Percentiles rank a stretch among this genome's conserved stretches.
Conservation (phyloP, 2,797 vertebrate genomes). For the Sylvilagus floridanus region DNA sequence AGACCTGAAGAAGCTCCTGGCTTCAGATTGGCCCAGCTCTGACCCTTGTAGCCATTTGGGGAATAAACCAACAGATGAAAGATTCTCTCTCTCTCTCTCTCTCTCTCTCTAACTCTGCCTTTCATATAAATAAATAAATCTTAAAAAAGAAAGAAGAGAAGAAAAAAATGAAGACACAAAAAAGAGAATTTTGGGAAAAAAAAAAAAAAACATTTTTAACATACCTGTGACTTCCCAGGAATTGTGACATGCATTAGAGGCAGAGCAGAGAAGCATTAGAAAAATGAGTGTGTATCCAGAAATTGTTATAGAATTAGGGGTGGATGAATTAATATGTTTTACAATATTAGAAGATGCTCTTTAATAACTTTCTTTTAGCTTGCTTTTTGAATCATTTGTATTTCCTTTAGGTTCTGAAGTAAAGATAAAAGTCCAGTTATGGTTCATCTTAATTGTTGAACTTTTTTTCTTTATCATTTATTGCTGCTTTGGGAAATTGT, state of each 20-base stretch:
- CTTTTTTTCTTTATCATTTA: conserved; percentile 51
- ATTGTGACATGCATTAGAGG: neutral
- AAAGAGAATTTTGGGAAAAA: neutral
- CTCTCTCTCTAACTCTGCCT: too few relatives aligned
- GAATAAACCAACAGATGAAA: too few relatives aligned
- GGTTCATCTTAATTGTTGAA: conserved; percentile 14
- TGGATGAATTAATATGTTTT: neutral
- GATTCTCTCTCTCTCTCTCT: too few relatives aligned
- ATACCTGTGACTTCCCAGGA: neutral
- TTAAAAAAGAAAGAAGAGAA: too few relatives aligned
- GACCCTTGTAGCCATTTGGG: too few relatives aligned
- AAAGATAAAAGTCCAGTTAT: conserved; percentile 26
- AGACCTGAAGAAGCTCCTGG: too few relatives aligned
- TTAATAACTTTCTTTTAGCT: conserved; percentile 23
- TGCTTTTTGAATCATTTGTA: conserved; percentile 37
- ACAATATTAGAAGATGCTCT: neutral
- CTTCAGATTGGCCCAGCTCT: too few relatives aligned
- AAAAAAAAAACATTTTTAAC: neutral
- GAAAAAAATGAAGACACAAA: neutral
- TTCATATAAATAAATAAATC: too few relatives aligned
- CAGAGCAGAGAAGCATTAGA: neutral
- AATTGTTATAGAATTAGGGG: neutral
- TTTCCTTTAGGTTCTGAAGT: conserved; percentile 32
- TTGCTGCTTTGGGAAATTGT: conserved; percentile 48
- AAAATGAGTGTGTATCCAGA: neutral